Conservation (phyloP, 2,797 vertebrate genomes). For the Gobio occitaniae region DNA sequence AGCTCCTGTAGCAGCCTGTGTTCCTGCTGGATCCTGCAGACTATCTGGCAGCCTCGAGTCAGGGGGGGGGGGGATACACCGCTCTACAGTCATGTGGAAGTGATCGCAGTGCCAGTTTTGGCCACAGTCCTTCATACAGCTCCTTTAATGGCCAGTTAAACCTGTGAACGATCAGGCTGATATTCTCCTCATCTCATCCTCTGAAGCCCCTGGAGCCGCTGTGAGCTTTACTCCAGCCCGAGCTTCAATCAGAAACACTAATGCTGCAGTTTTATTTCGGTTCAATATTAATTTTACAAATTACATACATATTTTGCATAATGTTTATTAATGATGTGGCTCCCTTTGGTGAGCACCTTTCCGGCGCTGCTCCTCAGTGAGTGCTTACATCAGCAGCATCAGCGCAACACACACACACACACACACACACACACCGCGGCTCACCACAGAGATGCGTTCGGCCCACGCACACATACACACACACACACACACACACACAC, state of each 20-base stretch:
- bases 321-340: constrained; percentile 49
- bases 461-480: neutral
- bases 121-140: too few relatives aligned
- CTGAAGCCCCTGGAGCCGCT: constrained; percentile 4
- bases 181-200: neutral
- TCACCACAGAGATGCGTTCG: neutral
- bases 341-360: constrained; percentile 13
- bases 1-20: too few relatives aligned
- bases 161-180: constrained; percentile 48
- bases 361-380: constrained; percentile 15
- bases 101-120: too few relatives aligned
- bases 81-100: too few relatives aligned
- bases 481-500: too few relatives aligned
- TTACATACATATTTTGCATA: constrained; percentile 44
- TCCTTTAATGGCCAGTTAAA: constrained; percentile 48
- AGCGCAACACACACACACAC: neutral
- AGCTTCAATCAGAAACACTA: constrained; percentile 24
- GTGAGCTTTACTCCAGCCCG: neutral
- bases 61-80: too few relatives aligned
- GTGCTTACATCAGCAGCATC: constrained; percentile 36
- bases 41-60: too few relatives aligned
- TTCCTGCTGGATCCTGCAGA: too few relatives aligned
- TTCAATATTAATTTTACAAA: constrained; percentile 54
- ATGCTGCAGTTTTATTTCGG: constrained; percentile 39
- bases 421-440: too few relatives aligned